Conservation (phyloP, 2,888 invertebrate species). For the Trichacis sp. region DNA sequence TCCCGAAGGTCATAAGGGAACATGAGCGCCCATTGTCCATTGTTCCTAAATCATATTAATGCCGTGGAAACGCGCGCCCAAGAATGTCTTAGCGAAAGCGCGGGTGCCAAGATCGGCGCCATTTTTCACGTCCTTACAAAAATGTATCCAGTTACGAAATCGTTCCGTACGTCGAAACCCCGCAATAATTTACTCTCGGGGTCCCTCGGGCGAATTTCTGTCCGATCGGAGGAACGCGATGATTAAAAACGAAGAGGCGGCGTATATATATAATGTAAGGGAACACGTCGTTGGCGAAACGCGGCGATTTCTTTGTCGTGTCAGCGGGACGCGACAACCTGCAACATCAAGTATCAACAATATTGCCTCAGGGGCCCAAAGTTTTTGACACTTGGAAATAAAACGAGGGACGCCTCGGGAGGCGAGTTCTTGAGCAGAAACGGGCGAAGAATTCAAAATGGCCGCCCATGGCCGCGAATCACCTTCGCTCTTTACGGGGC, state of each 20-base stretch:
- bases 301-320: slow-evolving; percentile 23
- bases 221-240: too few species aligned
- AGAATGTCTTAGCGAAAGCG: not conserved
- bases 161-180: too few species aligned
- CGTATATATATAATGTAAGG: too few species aligned
- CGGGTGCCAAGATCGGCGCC: not conserved
- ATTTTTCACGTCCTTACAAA: not conserved
- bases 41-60: slow-evolving; percentile 6
- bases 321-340: slow-evolving; percentile 40
- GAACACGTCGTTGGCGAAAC: too few species aligned
- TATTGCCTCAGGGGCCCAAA: slow-evolving; percentile 56
- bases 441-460: slow-evolving; percentile 67
- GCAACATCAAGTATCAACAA: slow-evolving; percentile 67
- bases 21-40: slow-evolving; percentile 9
- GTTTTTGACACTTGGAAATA: slow-evolving; percentile 60
- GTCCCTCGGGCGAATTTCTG: too few species aligned
- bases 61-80: not conserved
- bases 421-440: slow-evolving; percentile 29
- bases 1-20: slow-evolving; percentile 14
- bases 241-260: too few species aligned
- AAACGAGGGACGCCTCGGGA: slow-evolving; percentile 48
- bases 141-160: too few species aligned
- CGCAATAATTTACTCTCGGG: too few species aligned
- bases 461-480: slow-evolving; percentile 50
- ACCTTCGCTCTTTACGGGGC: slow-evolving; percentile 26